These are phyloP conservation scores for Lithobates pipiens DNA, from an alignment of 2,797 vertebrate genomes.

Conservation along the genomic window DNA sequence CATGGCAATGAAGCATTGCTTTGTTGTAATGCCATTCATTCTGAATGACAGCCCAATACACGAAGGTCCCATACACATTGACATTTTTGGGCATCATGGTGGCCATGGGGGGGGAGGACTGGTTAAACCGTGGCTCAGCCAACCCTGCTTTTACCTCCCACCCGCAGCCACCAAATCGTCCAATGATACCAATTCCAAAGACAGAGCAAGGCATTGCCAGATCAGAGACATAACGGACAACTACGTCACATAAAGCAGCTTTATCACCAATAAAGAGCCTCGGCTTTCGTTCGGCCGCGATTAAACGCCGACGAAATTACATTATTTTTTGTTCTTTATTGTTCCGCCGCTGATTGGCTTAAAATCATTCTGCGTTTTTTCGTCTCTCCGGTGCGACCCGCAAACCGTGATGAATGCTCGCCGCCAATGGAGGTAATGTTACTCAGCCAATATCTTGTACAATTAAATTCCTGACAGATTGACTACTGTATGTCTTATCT, in stretches of 20 bases:
- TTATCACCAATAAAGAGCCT: neutral
- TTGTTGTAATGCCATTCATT: no score
- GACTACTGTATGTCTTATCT: conserved; percentile 54
- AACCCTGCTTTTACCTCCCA: no score
- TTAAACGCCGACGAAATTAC: neutral
- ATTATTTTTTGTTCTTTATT: neutral
- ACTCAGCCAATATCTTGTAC: conserved; percentile 43
- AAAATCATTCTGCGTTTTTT: conserved; percentile 4
- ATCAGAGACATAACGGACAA: no score
- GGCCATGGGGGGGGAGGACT: no score
- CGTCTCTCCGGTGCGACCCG: neutral
- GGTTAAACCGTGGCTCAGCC: no score
- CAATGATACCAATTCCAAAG: no score
- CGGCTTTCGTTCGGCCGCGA: neutral
- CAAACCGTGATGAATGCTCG: conserved; percentile 15
- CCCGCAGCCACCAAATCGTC: no score
- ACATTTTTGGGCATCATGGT: no score
- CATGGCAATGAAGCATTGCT: no score
- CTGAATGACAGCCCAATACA: no score
- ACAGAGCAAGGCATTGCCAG: no score
- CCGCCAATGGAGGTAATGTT: conserved; percentile 17
- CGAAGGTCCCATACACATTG: no score
- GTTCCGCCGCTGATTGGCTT: neutral
- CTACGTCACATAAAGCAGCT: neutral
- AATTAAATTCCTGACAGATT: conserved; percentile 47